Evolutionary conservation across 2,113 vertebrate genomes (phyloP), one percentile per base, ranked within the genome.

Genomic region (Dissostichus mawsoni): DNA sequence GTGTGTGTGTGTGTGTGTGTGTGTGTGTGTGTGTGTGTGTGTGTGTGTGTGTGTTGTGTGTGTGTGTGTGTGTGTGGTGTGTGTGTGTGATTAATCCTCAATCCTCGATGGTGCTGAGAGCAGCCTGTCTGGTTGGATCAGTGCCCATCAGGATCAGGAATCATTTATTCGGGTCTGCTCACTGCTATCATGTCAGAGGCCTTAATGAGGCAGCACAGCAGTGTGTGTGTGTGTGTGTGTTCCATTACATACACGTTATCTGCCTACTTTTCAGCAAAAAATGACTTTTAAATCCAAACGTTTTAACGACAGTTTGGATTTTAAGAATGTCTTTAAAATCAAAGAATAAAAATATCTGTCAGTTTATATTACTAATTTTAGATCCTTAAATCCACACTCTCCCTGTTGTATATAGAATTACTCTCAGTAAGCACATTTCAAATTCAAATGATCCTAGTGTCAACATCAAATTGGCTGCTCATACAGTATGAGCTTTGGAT

Each of bases 81-180:
- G 66, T 78, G 76, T 83, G 65, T 77, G 76, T 55, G 66, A 77
- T 80, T 87, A 90, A 91, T 90, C 89, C 65, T 20, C n/a, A 90
- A 91, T 90, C 89, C 65, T 20, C n/a, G 2, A 47, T 74, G 65
- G 78, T 89, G 89, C 89, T 89, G 88, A 88, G 81, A 85, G 87
- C 83, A 77, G 81, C 74, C 82, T 88, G 87, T 89, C 84, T 88
- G 65, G 29, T 85, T 91, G 90, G 89, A 92, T 93, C 85, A 90
- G 84, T 87, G 90, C 85, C 89, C 82, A 69, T 93, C 92, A 93
- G 90, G 91, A 93, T 92, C 84, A 91, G 84, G 66, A 85, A 91
- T 91, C 75, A 36, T 78, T 82, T 84, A 6, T n/a, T 84, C 74
- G 71, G 80, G 74, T 78, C 64, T 83, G 67, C 76, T 91, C 58